Evolutionary conservation across 1,140 invertebrate genomes (phyloP).

Genomic region (Aleiodes sp.): DNA sequence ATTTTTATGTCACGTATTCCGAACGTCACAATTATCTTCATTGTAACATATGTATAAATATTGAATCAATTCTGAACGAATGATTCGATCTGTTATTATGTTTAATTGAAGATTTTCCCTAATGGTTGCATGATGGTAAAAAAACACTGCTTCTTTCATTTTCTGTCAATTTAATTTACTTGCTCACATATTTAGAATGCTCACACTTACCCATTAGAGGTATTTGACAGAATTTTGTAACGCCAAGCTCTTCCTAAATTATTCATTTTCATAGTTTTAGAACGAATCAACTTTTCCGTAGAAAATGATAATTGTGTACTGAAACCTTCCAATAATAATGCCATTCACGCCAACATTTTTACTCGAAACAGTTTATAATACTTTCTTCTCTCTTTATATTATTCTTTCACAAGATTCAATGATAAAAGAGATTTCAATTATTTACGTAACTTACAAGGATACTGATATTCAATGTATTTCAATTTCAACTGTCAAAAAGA

Average conservation of each 20-base stretch:
- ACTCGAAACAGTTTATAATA: too few relatives aligned
- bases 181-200: too few relatives aligned
- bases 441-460: not conserved
- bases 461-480: not conserved
- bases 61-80: too few relatives aligned
- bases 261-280: not conserved
- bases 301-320: not conserved
- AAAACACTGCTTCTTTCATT: not conserved
- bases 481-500: not conserved
- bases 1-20: too few relatives aligned
- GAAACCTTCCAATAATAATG: not conserved
- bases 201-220: not conserved
- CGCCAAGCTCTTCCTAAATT: not conserved
- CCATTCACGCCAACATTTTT: too few relatives aligned
- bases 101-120: too few relatives aligned
- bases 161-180: too few relatives aligned
- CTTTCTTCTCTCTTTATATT: too few relatives aligned
- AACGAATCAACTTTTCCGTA: not conserved
- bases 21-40: too few relatives aligned
- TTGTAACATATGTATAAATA: too few relatives aligned
- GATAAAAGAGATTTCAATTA: not conserved
- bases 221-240: not conserved
- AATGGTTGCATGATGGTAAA: not conserved
- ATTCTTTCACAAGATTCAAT: not conserved
- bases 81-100: too few relatives aligned